Conservation (phyloP, 2,113 vertebrate species). For the Pao palembangensis region DNA sequence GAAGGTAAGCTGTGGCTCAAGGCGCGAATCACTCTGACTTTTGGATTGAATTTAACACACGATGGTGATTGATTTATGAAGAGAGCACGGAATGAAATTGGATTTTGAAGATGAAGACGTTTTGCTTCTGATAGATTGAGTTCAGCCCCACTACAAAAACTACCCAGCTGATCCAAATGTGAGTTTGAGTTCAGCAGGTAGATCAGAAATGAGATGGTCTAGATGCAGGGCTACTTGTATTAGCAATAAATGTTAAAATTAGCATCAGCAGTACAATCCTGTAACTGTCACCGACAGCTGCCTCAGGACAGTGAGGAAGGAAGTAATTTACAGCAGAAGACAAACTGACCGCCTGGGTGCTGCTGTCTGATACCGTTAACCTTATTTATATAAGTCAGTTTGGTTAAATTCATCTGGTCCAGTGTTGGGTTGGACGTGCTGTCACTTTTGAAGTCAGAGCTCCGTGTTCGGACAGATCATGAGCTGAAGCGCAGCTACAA, state of each 20-base stretch:
- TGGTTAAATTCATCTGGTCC: not conserved
- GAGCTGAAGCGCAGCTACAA: not conserved
- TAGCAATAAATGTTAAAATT: slow-evolving; percentile 2
- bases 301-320: not conserved
- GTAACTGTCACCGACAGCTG: not conserved
- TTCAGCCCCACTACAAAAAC: not conserved
- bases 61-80: not conserved
- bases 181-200: no score
- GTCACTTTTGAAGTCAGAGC: not conserved
- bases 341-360: not conserved
- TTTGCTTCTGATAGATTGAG: no score
- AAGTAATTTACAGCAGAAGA: slow-evolving; percentile 9
- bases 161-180: not conserved
- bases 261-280: not conserved
- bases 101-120: not conserved
- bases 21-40: no score
- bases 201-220: no score
- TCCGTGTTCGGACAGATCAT: not conserved
- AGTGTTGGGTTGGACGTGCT: no score
- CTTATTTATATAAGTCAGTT: not conserved
- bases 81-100: not conserved
- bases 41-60: no score
- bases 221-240: not conserved
- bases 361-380: not conserved
- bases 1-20: slow-evolving; percentile 23